Evolutionary conservation across 2,888 invertebrate species (phyloP).

Genomic region (Neocrepidodera transversa): DNA sequence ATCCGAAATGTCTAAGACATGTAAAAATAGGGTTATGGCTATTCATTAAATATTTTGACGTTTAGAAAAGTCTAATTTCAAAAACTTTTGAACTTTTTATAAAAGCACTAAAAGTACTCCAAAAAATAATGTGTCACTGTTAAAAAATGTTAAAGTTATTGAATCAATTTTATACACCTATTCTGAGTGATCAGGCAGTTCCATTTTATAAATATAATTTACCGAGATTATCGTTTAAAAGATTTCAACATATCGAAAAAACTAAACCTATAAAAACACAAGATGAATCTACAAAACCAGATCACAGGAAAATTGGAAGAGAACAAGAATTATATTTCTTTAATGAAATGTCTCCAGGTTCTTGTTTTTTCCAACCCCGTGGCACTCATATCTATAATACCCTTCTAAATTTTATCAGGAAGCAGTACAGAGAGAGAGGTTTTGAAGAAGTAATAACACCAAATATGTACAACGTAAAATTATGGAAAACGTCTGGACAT

Average conservation of each 20-base stretch:
- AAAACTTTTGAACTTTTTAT: too few relatives aligned
- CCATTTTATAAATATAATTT: too few relatives aligned
- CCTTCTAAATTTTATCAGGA: conserved; percentile 81
- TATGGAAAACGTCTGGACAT: conserved; percentile 98
- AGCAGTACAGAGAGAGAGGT: conserved; percentile 88
- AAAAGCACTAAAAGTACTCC: too few relatives aligned
- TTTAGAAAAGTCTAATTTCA: too few relatives aligned
- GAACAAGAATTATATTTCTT: conserved; percentile 74
- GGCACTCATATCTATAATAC: conserved; percentile 97
- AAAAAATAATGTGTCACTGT: too few relatives aligned
- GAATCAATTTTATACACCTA: background rate
- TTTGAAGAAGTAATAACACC: conserved; percentile 95
- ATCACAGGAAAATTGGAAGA: conserved; percentile 91
- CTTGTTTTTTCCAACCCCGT: conserved; percentile 96
- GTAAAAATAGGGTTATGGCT: too few relatives aligned
- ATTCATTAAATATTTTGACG: too few relatives aligned
- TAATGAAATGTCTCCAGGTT: conserved; percentile 97
- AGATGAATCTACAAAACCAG: conserved; percentile 95
- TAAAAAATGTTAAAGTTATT: background rate
- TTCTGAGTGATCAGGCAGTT: background rate
- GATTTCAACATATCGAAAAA: background rate
- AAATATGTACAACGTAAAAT: conserved; percentile 92
- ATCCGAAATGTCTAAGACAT: too few relatives aligned
- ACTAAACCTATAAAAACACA: conserved; percentile 65
- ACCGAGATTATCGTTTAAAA: background rate